phyloP scores from a whole-genome alignment of 1,140 invertebrate genomes.

The Bathynomus jamesi region DNA sequence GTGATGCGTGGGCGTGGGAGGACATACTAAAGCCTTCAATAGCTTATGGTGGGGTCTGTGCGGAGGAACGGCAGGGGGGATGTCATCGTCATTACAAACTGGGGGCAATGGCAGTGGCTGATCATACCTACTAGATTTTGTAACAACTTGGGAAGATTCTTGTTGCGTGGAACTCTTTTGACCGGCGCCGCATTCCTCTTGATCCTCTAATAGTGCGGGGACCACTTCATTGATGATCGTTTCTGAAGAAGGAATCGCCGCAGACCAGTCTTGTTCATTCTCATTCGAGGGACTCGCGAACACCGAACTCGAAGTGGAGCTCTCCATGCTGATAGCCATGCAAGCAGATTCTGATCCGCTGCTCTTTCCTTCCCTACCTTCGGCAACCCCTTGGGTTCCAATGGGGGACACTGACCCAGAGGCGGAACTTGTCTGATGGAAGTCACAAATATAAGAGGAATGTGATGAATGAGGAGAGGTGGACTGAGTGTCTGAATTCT shows the following conservation, averaged over 20 bases:
- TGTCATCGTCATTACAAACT: conserved; percentile 29
- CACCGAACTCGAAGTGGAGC: conserved; percentile 39
- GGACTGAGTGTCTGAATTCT: conserved; percentile 16
- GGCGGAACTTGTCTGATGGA: background rate
- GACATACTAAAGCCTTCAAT: conserved; percentile 48
- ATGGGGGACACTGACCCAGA: conserved; percentile 30
- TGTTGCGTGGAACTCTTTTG: conserved; percentile 45
- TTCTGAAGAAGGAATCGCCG: conserved; percentile 7
- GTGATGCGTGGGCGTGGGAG: conserved; percentile 73
- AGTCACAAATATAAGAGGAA: conserved; percentile 13
- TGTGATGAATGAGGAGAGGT: conserved; percentile 19
- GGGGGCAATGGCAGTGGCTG: background rate
- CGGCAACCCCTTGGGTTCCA: conserved; percentile 22
- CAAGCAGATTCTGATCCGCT: conserved; percentile 35
- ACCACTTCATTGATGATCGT: conserved; percentile 15
- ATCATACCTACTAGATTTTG: background rate
- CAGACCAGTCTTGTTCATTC: conserved; percentile 1
- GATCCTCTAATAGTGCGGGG: background rate
- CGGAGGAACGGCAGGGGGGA: conserved; percentile 29
- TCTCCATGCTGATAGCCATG: conserved; percentile 38
- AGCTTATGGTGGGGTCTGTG: conserved; percentile 28
- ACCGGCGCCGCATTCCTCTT: background rate
- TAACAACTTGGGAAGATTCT: conserved; percentile 30
- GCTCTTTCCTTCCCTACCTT: conserved; percentile 15
- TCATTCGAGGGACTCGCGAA: conserved; percentile 39